Base-by-base conservation (phyloP, 2,888 invertebrate species). In the Agrochola litura region DNA sequence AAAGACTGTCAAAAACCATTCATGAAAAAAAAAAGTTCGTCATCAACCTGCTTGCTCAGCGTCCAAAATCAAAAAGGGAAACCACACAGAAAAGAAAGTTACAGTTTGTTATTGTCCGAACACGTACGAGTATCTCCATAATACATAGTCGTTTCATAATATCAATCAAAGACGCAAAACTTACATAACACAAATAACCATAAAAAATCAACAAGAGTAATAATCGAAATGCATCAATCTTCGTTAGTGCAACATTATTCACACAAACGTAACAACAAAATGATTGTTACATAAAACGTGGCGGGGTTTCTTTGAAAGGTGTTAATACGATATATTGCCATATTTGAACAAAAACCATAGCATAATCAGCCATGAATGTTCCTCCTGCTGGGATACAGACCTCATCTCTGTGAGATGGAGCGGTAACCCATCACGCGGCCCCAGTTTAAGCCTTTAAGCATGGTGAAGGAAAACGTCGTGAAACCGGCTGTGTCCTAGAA, bases 181-280 rank as follows among this genome's bases (percentile, higher is more conserved):
- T 78, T 82, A 75, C 52, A 69, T 66, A 85, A 85, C 54, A n/a
- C 10, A 77, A 72, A 73, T 56, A 67, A 63, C 78, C 52, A 65
- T 77, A 69, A 82, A 73, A 81, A 69, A 65, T 80, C 54, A 77
- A 82, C 72, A 84, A 75, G 60, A 77, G n/a, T 73, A 63, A 76
- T 82, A 78, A 82, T 75, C n/a, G 56, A 71, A 69, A 70, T 70
- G 2, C 70, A 84, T 86, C 73, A 56, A 76, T 86, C 83, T 73
- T 82, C 76, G 83, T 84, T 82, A 83, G 56, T 22, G n/a, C 56
- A 43, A 65, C 61, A 78, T 72, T 70, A 85, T 85, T 83, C 68
- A 82, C 61, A 58, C 54, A 58, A 52, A 46, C 16, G 64, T 37
- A 30, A n/a, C 37, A 71, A 74, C 60, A 71, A 82, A 82, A 74